Percentiles rank a stretch among this genome's conserved stretches.
These are phyloP conservation scores for Anodontia alba DNA, from an alignment of 2,888 invertebrate species.

Conservation along the genomic window DNA sequence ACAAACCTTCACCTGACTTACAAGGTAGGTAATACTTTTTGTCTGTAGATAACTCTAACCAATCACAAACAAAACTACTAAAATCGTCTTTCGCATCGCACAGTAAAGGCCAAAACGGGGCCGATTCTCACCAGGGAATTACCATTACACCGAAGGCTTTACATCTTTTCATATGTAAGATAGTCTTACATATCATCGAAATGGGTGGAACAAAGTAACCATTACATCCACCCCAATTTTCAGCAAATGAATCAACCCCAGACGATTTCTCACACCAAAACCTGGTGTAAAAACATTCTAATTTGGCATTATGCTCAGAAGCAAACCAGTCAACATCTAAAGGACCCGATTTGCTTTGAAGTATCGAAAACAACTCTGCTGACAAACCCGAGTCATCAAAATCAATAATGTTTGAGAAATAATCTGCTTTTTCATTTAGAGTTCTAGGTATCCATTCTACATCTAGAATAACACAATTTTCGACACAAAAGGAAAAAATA, in stretches of 20 bases:
- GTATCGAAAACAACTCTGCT: background rate
- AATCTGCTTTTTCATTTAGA: background rate
- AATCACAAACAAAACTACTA: background rate
- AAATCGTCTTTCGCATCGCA: background rate
- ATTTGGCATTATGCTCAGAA: constrained; percentile 23
- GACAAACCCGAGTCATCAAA: background rate
- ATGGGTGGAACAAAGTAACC: constrained; percentile 25
- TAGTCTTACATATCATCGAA: background rate
- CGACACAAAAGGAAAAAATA: constrained; percentile 6
- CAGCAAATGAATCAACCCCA: constrained; percentile 17
- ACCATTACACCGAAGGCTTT: constrained; percentile 7
- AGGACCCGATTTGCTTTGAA: constrained; percentile 20
- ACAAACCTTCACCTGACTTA: background rate
- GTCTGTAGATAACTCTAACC: background rate
- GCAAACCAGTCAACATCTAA: constrained; percentile 36
- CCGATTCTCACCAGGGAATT: constrained; percentile 14
- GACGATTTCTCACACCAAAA: constrained; percentile 24
- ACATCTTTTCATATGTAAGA: constrained; percentile 16
- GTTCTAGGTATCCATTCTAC: background rate
- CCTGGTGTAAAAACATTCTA: constrained; percentile 30
- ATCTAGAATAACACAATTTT: background rate
- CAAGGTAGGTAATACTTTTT: background rate
- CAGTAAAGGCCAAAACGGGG: constrained; percentile 12
- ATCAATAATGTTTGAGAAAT: background rate
- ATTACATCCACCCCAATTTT: constrained; percentile 6